Evolutionary conservation across 1,140 invertebrate species (phyloP).

Genomic region (Orius insidiosus): DNA sequence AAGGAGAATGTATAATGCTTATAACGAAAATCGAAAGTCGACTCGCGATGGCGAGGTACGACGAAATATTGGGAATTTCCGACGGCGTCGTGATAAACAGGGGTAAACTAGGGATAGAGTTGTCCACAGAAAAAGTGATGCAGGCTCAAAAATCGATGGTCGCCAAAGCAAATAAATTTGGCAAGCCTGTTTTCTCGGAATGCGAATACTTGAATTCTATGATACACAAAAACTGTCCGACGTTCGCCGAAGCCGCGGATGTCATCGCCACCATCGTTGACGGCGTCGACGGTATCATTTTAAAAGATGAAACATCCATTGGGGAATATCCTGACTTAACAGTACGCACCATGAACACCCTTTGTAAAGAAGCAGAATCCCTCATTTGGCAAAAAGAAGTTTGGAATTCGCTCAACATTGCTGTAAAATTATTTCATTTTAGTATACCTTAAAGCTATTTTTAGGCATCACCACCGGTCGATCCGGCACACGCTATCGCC

Average conservation of each 20-base stretch:
- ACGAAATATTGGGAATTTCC: slow-evolving; percentile 36
- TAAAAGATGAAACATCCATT: slow-evolving; percentile 57
- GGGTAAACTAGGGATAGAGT: slow-evolving; percentile 43
- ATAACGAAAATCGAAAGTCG: slow-evolving; percentile 40
- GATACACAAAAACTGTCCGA: slow-evolving; percentile 43
- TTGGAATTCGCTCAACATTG: slow-evolving; percentile 22
- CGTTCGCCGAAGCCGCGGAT: slow-evolving; percentile 51
- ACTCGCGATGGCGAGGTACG: slow-evolving; percentile 38
- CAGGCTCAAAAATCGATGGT: slow-evolving; percentile 52
- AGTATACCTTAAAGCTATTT: too few relatives aligned
- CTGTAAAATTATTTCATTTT: neutral
- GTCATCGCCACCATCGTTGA: slow-evolving; percentile 62
- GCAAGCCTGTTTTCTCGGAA: slow-evolving; percentile 46
- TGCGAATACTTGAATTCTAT: slow-evolving; percentile 29
- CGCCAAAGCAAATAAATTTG: slow-evolving; percentile 29
- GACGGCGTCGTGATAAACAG: slow-evolving; percentile 48
- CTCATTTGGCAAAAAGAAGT: slow-evolving; percentile 60
- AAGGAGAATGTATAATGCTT: slow-evolving; percentile 8
- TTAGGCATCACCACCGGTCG: slow-evolving; percentile 55
- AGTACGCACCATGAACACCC: slow-evolving; percentile 43
- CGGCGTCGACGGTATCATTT: slow-evolving; percentile 55
- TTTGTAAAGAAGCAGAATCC: slow-evolving; percentile 67
- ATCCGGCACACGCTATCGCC: slow-evolving; percentile 79
- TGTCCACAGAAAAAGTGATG: slow-evolving; percentile 51
- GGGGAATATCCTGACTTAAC: slow-evolving; percentile 46